Evolutionary conservation across 2,888 invertebrate genomes (phyloP).

Genomic region (Tortricodes alternella): DNA sequence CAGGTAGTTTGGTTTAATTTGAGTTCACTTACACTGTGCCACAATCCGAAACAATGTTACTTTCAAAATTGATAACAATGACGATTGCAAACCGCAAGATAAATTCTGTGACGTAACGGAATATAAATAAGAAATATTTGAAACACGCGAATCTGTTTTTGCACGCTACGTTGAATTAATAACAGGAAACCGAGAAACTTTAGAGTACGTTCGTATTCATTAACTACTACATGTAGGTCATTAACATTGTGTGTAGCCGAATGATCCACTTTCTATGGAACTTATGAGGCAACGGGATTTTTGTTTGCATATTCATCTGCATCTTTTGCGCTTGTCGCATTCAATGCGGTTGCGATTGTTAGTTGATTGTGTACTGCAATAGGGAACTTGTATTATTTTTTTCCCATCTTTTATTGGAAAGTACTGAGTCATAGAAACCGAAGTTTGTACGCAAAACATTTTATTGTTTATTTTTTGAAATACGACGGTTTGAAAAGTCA

Average conservation of each 20-base stretch:
- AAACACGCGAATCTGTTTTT: constrained; percentile 27
- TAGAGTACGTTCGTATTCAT: constrained; percentile 16
- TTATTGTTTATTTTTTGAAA: too few species aligned
- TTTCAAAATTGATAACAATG: constrained; percentile 31
- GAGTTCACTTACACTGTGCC: constrained; percentile 34
- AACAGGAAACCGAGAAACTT: constrained; percentile 24
- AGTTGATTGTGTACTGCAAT: too few species aligned
- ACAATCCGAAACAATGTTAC: constrained; percentile 28
- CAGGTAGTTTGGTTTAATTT: constrained; percentile 18
- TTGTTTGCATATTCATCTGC: constrained; percentile 16
- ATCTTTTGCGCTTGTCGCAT: not conserved
- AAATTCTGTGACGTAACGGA: constrained; percentile 17
- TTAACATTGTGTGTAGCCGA: constrained; percentile 6
- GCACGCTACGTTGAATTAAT: constrained; percentile 25
- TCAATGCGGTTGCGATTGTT: too few species aligned
- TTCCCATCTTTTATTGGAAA: too few species aligned
- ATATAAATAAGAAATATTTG: constrained; percentile 25
- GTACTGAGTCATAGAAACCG: too few species aligned
- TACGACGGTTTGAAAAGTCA: too few species aligned
- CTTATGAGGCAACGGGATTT: constrained; percentile 16
- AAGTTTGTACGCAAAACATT: too few species aligned
- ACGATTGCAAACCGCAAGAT: constrained; percentile 3
- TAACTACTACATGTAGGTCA: constrained; percentile 23
- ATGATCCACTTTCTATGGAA: constrained; percentile 23
- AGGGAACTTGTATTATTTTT: too few species aligned